These are phyloP conservation scores for Euzetes globulus DNA, from an alignment of 2,888 invertebrate genomes.

Conservation along the genomic window DNA sequence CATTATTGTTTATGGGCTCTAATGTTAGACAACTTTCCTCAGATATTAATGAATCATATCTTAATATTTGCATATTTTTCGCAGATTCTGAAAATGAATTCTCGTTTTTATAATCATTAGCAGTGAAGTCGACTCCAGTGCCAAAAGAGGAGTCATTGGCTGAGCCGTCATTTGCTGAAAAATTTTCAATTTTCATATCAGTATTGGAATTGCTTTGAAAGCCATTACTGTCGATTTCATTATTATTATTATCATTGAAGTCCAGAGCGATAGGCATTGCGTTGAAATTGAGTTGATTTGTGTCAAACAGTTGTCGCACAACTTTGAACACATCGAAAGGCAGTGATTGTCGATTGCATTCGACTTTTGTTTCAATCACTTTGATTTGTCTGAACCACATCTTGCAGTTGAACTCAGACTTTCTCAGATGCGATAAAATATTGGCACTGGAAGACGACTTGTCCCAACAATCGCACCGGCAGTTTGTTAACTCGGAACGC, in stretches of 20 bases:
- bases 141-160: background rate
- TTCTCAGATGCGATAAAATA: background rate
- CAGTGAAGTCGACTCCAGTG: background rate
- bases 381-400: constrained; percentile 22
- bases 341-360: background rate
- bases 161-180: background rate
- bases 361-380: background rate
- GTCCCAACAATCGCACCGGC: background rate
- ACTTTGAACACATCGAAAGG: background rate
- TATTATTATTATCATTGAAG: constrained; percentile 15
- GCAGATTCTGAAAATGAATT: background rate
- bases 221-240: background rate
- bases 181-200: constrained; percentile 6
- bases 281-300: background rate
- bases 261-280: background rate
- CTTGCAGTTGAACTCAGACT: constrained; percentile 11
- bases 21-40: background rate
- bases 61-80: constrained; percentile 27
- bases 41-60: constrained; percentile 16
- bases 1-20: background rate
- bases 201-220: background rate
- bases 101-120: constrained; percentile 12
- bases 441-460: background rate
- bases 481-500: background rate
- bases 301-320: background rate